phyloP scores from a whole-genome alignment of 1,140 invertebrate species.

The Archivesica marissinica region DNA sequence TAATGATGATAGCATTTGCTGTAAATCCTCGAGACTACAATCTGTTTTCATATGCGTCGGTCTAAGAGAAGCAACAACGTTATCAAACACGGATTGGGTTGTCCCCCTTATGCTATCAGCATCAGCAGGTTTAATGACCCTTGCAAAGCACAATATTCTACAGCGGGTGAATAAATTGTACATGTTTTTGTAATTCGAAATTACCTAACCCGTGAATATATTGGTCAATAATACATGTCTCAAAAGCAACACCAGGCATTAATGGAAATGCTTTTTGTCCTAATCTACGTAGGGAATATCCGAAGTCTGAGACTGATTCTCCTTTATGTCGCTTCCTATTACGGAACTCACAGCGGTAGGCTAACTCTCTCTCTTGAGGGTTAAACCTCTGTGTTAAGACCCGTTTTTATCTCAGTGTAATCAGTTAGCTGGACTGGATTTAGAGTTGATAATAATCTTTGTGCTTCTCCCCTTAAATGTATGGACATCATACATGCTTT shows the following conservation, averaged over 20 bases:
- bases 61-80: slow-evolving; percentile 6
- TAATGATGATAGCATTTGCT: slow-evolving; percentile 15
- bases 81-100: not conserved
- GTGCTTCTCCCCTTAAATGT: slow-evolving; percentile 29
- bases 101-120: not conserved
- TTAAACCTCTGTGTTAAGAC: slow-evolving; percentile 30
- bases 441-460: slow-evolving; percentile 27
- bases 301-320: slow-evolving; percentile 45
- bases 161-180: slow-evolving; percentile 34
- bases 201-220: slow-evolving; percentile 13
- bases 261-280: slow-evolving; percentile 38
- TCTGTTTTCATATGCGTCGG: slow-evolving; percentile 5
- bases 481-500: slow-evolving; percentile 47
- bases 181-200: slow-evolving; percentile 48
- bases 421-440: not conserved
- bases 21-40: slow-evolving; percentile 3
- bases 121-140: not conserved
- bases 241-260: not conserved
- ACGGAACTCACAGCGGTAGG: slow-evolving; percentile 46
- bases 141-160: slow-evolving; percentile 20
- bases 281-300: slow-evolving; percentile 35
- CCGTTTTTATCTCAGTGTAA: slow-evolving; percentile 27
- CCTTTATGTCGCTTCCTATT: slow-evolving; percentile 5
- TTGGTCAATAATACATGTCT: slow-evolving; percentile 26
- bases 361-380: slow-evolving; percentile 27